Percentiles rank a stretch among this genome's conserved stretches.
Conservation (phyloP, 2,888 invertebrate genomes). For the Neoitamus cyanurus region DNA sequence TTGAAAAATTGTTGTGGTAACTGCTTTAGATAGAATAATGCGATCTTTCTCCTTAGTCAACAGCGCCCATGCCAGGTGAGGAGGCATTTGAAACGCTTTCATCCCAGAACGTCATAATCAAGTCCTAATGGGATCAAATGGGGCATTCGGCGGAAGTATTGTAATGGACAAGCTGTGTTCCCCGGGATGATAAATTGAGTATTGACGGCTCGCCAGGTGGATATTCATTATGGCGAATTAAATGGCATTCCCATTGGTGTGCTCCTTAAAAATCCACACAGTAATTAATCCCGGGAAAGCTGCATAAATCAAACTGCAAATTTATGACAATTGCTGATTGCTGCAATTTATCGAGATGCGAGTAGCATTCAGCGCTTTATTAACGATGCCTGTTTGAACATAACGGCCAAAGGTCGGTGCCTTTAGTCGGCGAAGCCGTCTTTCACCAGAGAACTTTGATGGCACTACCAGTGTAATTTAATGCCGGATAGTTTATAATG, state of each 20-base stretch:
- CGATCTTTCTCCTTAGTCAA: slow-evolving; percentile 6
- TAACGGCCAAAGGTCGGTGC: neutral
- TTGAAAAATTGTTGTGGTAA: slow-evolving; percentile 35
- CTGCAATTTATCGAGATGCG: neutral
- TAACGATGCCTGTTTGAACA: neutral
- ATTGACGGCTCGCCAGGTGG: slow-evolving; percentile 36
- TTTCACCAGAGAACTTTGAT: neutral
- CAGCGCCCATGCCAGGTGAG: neutral
- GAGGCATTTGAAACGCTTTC: slow-evolving; percentile 5
- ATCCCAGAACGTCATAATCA: slow-evolving; percentile 30
- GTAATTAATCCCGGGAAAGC: slow-evolving; percentile 23
- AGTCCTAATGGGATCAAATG: slow-evolving; percentile 42
- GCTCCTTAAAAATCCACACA: slow-evolving; percentile 18
- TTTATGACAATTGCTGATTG: slow-evolving; percentile 10
- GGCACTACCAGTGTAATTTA: neutral
- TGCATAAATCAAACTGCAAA: slow-evolving; percentile 25
- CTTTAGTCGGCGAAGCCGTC: neutral
- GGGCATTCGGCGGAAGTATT: slow-evolving; percentile 41
- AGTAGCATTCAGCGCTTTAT: neutral
- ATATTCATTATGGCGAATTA: slow-evolving; percentile 22
- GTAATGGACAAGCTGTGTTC: slow-evolving; percentile 31
- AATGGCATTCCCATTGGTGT: neutral
- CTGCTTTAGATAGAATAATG: slow-evolving; percentile 36
- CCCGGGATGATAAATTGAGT: slow-evolving; percentile 25
- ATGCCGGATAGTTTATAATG: neutral